Evolutionary conservation across 2,113 vertebrate genomes (phyloP).

Genomic region (Albula glossodonta): DNA sequence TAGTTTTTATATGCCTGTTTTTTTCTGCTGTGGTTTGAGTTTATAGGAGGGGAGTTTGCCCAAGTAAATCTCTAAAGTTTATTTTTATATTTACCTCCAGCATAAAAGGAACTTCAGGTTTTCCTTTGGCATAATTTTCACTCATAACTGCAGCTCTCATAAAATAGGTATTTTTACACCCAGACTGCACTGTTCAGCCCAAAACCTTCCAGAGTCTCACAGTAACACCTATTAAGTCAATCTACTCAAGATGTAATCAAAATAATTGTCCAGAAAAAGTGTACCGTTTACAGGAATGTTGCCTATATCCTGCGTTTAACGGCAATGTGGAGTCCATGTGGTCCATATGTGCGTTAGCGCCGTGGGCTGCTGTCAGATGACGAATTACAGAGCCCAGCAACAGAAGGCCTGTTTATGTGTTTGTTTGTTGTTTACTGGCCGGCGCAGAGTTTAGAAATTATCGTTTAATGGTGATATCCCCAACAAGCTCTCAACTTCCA

Average conservation of each 20-base stretch:
- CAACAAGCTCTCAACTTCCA: not conserved
- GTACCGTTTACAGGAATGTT: not conserved
- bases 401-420: not conserved
- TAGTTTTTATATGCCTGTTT: conserved; percentile 54
- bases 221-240: not conserved
- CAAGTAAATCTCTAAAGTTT: conserved; percentile 50
- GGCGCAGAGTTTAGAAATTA: not conserved
- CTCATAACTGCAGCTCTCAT: conserved; percentile 42
- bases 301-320: not conserved
- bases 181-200: not conserved
- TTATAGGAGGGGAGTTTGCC: conserved; percentile 42
- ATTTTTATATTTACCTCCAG: conserved; percentile 55
- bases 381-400: not conserved
- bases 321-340: not conserved
- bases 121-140: conserved; percentile 59
- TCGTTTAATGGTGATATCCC: not conserved
- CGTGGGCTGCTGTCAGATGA: not conserved
- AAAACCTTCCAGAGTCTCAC: not conserved
- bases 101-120: conserved; percentile 62
- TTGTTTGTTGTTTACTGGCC: not conserved
- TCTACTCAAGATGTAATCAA: not conserved
- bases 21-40: conserved; percentile 51
- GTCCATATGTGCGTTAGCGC: not conserved
- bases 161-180: conserved; percentile 51
- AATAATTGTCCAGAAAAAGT: not conserved